Conservation (phyloP, 2,113 vertebrate genomes). For the Myxocyprinus asiaticus region DNA sequence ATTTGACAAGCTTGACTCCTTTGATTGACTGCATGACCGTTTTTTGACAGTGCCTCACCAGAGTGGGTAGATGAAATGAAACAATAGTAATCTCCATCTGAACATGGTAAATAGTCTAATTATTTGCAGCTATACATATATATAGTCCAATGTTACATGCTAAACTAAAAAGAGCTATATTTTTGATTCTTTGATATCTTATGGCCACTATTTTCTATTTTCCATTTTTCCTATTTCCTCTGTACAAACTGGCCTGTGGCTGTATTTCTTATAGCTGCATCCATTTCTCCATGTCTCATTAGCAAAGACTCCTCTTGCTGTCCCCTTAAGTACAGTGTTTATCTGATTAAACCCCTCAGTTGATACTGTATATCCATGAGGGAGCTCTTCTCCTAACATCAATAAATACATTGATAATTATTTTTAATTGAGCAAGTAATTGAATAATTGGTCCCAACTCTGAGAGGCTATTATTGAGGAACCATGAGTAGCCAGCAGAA, state of each 20-base stretch:
- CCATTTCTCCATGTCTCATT: conserved; percentile 47
- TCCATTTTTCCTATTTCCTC: too few species aligned
- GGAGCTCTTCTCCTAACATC: conserved; percentile 39
- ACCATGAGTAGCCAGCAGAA: conserved; percentile 28
- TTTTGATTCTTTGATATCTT: too few species aligned
- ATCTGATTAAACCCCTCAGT: conserved; percentile 49
- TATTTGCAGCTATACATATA: too few species aligned
- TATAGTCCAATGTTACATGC: too few species aligned
- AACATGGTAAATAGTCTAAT: too few species aligned
- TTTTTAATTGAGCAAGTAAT: conserved; percentile 55
- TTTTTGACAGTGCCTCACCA: too few species aligned
- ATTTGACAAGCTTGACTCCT: too few species aligned
- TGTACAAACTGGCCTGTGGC: neutral
- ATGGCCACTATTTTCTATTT: too few species aligned
- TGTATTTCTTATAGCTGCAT: conserved; percentile 25
- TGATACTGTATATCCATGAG: conserved; percentile 37
- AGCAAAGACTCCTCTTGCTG: conserved; percentile 36
- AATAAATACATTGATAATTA: conserved; percentile 51
- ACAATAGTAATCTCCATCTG: too few species aligned
- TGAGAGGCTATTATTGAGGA: conserved; percentile 29
- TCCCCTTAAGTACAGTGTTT: conserved; percentile 26
- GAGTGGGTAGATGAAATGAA: too few species aligned
- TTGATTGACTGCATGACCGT: too few species aligned
- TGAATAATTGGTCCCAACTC: conserved; percentile 43
- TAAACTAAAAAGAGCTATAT: too few species aligned